Evolutionary conservation across 2,797 vertebrate species (phyloP), one percentile per base, ranked within the genome.

Genomic region (Microtus agrestis): DNA sequence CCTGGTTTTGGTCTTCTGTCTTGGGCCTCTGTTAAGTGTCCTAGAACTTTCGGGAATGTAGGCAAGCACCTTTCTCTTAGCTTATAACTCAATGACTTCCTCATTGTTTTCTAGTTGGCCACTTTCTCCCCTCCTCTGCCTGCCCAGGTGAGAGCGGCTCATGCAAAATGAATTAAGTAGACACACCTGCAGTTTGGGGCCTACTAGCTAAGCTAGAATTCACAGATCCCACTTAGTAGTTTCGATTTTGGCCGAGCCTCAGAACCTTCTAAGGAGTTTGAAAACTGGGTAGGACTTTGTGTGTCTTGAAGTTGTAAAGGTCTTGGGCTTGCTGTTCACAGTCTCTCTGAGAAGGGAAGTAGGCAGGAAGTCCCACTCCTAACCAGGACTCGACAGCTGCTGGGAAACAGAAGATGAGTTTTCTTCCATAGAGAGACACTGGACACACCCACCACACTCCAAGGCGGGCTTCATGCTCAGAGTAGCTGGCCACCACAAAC

Each of bases 11-110:
- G 61, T 93, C 67, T 92, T 93, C 78, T n/a, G 5, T 87, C 61
- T 88, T 69, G 67, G 63, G 6, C 65, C 73, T 91, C 43, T 81
- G 54, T 15, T 69, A 85, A 61, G 37, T 69, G 25, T 85, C 76
- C 29, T 63, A 74, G 23, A 87, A 85, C 78, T 54, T 96, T 96
- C 90, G 82, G 81, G 82, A 87, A 96, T 80, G 79, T 61, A 21
- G 2, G 37, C 17, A 51, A 78, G 40, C 51, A 37, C 23, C 56
- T 56, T 74, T 65, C 11, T 86, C 74, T 86, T 37, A 84, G 43
- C 65, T 87, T 87, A 77, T 43, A 79, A 78, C 87, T 80, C 43
- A 67, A 63, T 54, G 86, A 76, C 79, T 73, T 97, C 76, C 73
- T 93, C 21, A 13, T 94, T 94, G 69, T 59, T 80, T 29, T 91